These are phyloP conservation scores for Toxotes chatareus DNA, from an alignment of 2,113 vertebrate genomes.

Conservation along the genomic window DNA sequence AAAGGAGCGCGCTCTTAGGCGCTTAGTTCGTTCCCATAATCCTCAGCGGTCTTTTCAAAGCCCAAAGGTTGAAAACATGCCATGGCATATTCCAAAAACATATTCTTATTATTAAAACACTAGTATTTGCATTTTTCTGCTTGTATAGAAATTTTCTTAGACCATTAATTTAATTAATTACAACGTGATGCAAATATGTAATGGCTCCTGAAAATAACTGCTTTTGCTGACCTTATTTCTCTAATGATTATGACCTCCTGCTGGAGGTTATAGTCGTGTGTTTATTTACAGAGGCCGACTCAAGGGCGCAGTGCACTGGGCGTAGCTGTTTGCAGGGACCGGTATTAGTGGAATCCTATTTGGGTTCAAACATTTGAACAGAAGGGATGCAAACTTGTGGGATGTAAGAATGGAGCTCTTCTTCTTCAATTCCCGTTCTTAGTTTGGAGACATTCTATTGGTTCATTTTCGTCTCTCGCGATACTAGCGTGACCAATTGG, in stretches of 20 bases:
- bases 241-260: neutral
- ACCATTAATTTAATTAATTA: neutral
- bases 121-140: neutral
- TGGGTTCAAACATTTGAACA: slow-evolving; percentile 82
- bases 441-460: slow-evolving; percentile 48
- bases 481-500: slow-evolving; percentile 70
- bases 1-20: slow-evolving; percentile 48
- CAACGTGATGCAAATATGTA: neutral
- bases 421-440: neutral
- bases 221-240: neutral
- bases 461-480: slow-evolving; percentile 50
- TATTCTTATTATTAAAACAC: no score
- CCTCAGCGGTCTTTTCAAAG: slow-evolving; percentile 65
- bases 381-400: neutral
- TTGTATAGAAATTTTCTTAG: neutral
- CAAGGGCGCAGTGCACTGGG: neutral
- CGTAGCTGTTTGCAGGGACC: slow-evolving; percentile 24
- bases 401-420: neutral
- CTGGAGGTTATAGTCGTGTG: neutral
- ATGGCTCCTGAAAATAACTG: neutral
- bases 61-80: neutral
- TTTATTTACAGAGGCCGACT: neutral
- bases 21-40: slow-evolving; percentile 76
- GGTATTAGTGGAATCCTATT: slow-evolving; percentile 77
- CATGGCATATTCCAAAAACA: neutral